phyloP scores from a whole-genome alignment of 2,113 vertebrate genomes.

The Psittacula cyanocephala region DNA sequence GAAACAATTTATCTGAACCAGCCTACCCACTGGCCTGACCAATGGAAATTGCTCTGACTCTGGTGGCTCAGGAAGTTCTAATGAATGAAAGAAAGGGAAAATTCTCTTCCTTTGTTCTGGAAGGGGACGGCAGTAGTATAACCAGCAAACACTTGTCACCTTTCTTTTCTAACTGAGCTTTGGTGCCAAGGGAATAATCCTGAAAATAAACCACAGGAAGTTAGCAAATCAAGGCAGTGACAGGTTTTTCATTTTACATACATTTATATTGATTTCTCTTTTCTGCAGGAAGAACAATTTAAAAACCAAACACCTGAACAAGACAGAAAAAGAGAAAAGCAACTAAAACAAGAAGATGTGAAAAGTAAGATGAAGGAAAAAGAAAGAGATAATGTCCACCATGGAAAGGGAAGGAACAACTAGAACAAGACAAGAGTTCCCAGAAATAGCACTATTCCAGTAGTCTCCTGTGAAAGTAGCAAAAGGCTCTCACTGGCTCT shows the following conservation, averaged over 20 bases:
- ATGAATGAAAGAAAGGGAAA: not conserved
- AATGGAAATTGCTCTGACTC: not conserved
- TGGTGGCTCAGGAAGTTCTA: not conserved
- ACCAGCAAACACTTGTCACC: not conserved
- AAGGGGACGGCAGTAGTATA: not conserved
- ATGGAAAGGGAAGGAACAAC: not conserved
- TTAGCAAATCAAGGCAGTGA: not conserved
- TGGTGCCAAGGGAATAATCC: not conserved
- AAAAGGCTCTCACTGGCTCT: not conserved
- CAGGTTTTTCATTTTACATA: not conserved
- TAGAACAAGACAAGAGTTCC: not conserved
- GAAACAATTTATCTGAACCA: not conserved
- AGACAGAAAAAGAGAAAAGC: not conserved
- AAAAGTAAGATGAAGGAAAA: not conserved
- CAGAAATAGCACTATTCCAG: slow-evolving; percentile 12
- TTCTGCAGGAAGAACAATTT: not conserved
- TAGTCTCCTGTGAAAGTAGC: not conserved
- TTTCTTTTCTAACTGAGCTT: not conserved
- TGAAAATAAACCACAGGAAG: not conserved
- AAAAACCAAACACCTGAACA: not conserved
- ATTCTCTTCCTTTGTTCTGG: not conserved
- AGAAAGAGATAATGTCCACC: not conserved
- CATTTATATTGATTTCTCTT: not conserved
- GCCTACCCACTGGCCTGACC: not conserved
- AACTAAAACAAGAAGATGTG: not conserved